phyloP scores from a whole-genome alignment of 64 coral and sea anemone genomes.

The Dendrophyllia cribrosa region DNA sequence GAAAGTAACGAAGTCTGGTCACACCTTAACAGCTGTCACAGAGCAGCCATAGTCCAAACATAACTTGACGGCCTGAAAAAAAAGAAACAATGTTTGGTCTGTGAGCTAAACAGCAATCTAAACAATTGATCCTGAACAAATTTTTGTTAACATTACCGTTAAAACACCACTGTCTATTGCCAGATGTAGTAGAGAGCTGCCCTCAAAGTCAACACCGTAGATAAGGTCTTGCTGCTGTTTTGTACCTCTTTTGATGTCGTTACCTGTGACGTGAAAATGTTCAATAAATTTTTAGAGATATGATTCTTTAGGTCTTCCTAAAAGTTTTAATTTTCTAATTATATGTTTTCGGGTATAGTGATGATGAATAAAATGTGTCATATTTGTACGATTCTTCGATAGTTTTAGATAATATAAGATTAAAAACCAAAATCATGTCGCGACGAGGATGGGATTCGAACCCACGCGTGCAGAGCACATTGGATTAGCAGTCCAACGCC shows the following conservation, averaged over 20 bases:
- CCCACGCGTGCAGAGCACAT: constrained; percentile 90
- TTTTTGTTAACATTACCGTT: constrained; percentile 48
- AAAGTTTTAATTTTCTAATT: too few relatives aligned
- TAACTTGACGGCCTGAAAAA: constrained; percentile 74
- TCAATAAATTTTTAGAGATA: too few relatives aligned
- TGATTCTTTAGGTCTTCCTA: too few relatives aligned
- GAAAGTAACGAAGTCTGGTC: background rate
- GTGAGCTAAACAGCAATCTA: too few relatives aligned
- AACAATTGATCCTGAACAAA: too few relatives aligned
- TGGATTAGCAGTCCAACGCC: constrained; percentile 92
- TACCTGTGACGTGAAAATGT: background rate
- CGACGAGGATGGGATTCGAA: constrained; percentile 83
- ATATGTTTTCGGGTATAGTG: too few relatives aligned
- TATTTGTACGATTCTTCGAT: too few relatives aligned
- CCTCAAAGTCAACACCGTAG: constrained; percentile 84
- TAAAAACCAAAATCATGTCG: too few relatives aligned
- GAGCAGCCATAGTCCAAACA: constrained; percentile 88
- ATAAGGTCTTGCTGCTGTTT: constrained; percentile 71
- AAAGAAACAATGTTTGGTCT: background rate
- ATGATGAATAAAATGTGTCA: too few relatives aligned
- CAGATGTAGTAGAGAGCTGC: constrained; percentile 83
- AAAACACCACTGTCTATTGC: constrained; percentile 86
- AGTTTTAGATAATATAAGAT: too few relatives aligned
- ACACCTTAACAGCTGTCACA: constrained; percentile 79
- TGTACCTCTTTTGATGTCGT: constrained; percentile 52